These are phyloP conservation scores for Saccopteryx leptura DNA, from an alignment of 2,113 vertebrate genomes.

Conservation along the genomic window DNA sequence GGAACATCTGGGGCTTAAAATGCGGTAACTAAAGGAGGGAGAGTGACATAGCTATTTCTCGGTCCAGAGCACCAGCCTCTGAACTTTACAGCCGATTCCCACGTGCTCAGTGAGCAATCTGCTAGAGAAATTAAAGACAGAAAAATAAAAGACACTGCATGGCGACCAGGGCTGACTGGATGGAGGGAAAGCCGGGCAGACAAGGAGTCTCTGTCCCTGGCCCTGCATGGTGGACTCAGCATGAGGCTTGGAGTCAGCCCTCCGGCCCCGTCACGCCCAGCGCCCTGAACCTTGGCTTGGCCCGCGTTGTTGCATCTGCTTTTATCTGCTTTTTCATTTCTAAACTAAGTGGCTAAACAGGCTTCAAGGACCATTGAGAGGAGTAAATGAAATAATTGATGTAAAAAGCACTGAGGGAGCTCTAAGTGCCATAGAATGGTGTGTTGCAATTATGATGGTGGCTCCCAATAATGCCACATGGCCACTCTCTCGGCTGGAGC, in stretches of 20 bases:
- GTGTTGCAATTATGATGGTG: background rate
- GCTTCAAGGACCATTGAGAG: slow-evolving; percentile 23
- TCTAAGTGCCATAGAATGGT: background rate
- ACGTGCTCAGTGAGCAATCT: background rate
- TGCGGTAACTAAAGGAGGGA: too few species aligned
- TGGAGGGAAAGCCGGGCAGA: background rate
- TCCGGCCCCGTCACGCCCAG: accelerated
- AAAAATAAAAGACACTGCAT: background rate
- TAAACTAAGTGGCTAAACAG: slow-evolving; percentile 2
- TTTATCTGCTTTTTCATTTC: slow-evolving; percentile 25
- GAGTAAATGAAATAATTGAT: slow-evolving; percentile 36
- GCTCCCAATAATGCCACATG: background rate
- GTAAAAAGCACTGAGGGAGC: background rate
- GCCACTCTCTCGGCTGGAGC: accelerated
- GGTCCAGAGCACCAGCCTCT: background rate
- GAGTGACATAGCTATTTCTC: background rate
- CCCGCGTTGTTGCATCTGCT: background rate
- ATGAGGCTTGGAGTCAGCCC: background rate
- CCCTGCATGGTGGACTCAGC: background rate
- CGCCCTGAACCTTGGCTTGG: background rate
- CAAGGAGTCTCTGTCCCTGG: background rate
- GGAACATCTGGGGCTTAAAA: background rate
- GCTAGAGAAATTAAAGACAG: background rate
- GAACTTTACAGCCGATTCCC: background rate
- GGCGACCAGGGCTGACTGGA: background rate